These are phyloP conservation scores for Hirtodrosophila duncani DNA, from an alignment of 2,888 invertebrate species.

Conservation along the genomic window DNA sequence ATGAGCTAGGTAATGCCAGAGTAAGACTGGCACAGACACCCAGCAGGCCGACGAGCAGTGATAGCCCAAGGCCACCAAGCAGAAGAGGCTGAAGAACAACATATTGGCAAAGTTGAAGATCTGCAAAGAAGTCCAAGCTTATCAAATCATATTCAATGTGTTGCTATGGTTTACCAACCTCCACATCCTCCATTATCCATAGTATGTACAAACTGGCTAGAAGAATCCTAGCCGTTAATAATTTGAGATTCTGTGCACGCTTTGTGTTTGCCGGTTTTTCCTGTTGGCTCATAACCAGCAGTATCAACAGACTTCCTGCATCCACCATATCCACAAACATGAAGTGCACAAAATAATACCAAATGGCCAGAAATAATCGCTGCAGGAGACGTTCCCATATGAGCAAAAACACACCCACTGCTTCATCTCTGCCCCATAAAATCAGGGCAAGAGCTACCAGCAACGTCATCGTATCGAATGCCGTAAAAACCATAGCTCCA, in stretches of 20 bases:
- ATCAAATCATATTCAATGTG: not conserved
- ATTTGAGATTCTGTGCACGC: not conserved
- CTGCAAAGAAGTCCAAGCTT: slow-evolving; percentile 5
- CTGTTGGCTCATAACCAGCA: slow-evolving; percentile 17
- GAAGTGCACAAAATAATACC: slow-evolving; percentile 5
- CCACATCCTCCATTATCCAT: slow-evolving; percentile 9
- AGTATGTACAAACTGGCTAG: not conserved
- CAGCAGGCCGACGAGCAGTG: slow-evolving; percentile 4
- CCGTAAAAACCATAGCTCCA: slow-evolving; percentile 3
- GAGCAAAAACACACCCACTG: slow-evolving; percentile 15
- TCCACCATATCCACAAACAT: slow-evolving; percentile 18
- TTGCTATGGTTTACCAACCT: slow-evolving; percentile 3
- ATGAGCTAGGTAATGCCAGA: slow-evolving; percentile 8
- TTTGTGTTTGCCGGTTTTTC: not conserved
- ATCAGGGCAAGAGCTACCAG: not conserved
- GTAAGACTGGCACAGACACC: slow-evolving; percentile 1
- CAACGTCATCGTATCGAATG: slow-evolving; percentile 4
- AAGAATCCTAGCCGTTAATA: slow-evolving; percentile 11
- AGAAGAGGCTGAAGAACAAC: not conserved
- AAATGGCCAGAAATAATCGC: slow-evolving; percentile 8
- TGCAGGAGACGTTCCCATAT: slow-evolving; percentile 20
- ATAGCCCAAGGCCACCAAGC: slow-evolving; percentile 23
- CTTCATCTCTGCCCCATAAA: not conserved
- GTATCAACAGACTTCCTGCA: slow-evolving; percentile 28
- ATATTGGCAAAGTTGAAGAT: not conserved